phyloP scores from a whole-genome alignment of 2,797 vertebrate genomes.

The Epinephelus awoara region DNA sequence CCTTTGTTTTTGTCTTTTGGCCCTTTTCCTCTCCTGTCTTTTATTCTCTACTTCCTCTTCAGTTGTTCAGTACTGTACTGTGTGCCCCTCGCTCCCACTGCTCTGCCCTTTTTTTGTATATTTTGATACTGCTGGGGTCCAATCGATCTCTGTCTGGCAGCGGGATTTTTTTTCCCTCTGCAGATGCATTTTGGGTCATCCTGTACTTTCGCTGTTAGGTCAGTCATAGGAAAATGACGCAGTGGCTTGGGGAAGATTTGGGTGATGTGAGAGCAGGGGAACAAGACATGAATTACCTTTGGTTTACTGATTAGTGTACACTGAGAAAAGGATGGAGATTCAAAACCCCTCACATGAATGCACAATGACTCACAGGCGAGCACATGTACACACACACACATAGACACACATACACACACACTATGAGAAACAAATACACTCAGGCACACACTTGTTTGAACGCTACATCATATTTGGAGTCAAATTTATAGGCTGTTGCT shows the following conservation, averaged over 20 bases:
- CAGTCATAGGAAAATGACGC: conserved; percentile 37
- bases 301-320: conserved; percentile 34
- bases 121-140: conserved; percentile 52
- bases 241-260: conserved; percentile 15
- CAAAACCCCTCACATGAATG: conserved; percentile 14
- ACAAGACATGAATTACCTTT: conserved; percentile 36
- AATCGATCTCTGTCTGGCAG: conserved; percentile 67
- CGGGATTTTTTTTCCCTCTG: conserved; percentile 6
- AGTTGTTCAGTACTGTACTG: conserved; percentile 1
- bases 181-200: conserved; percentile 59
- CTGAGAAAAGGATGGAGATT: conserved; percentile 8
- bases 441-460: background rate
- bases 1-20: conserved; percentile 4
- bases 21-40: conserved; percentile 19
- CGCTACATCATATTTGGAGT: conserved; percentile 5
- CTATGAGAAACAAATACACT: conserved; percentile 3
- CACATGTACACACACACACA: background rate
- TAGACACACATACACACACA: background rate
- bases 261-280: conserved; percentile 4
- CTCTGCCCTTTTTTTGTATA: conserved; percentile 28
- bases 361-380: background rate
- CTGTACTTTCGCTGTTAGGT: conserved; percentile 51
- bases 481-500: background rate
- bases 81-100: conserved; percentile 2
- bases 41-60: conserved; percentile 17